Evolutionary conservation across 2,113 vertebrate species (phyloP).

Genomic region (Argyrosomus japonicus): DNA sequence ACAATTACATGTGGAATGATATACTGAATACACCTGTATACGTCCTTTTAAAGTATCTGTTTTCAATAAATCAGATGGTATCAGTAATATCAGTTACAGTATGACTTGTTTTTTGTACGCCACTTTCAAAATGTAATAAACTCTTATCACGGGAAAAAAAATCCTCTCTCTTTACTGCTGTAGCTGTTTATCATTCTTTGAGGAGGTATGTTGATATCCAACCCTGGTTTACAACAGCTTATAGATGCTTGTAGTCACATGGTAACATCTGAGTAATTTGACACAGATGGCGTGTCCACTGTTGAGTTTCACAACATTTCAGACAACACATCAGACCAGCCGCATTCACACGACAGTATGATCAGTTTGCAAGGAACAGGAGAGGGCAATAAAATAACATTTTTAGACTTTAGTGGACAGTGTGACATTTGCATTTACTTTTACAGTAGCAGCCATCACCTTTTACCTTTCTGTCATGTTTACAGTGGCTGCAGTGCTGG

Average conservation of each 20-base stretch:
- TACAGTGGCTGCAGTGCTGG: not conserved
- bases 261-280: not conserved
- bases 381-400: not conserved
- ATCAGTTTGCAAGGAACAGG: not conserved
- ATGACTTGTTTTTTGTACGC: no score
- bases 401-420: not conserved
- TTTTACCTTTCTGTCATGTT: not conserved
- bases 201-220: not conserved
- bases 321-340: not conserved
- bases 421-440: not conserved
- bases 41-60: no score
- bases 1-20: constrained; percentile 18
- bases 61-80: no score
- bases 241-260: not conserved
- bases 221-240: not conserved
- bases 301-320: not conserved
- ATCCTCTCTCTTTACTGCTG: no score
- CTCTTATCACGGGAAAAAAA: no score
- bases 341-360: not conserved
- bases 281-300: not conserved
- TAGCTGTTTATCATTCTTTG: not conserved
- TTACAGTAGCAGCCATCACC: not conserved
- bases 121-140: no score
- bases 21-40: constrained; percentile 6
- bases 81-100: no score